A percentile compares a stretch with the other conserved stretches of the same genome.
Conservation (phyloP, 2,888 invertebrate genomes). For the Lepeophtheirus nordmannii region DNA sequence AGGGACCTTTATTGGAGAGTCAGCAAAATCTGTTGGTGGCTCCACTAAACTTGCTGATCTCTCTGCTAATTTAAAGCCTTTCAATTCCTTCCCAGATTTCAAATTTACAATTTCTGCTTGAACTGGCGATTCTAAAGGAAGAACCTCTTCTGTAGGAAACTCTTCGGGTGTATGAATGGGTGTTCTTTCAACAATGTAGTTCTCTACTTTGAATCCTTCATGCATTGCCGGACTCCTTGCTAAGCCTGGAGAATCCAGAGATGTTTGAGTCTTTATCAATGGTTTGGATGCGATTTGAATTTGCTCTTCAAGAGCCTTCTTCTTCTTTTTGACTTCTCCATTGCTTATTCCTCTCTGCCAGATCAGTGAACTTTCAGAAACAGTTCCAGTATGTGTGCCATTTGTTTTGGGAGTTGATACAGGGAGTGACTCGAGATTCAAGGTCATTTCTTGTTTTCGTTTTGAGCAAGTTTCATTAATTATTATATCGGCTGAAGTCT, state of each 20-base stretch:
- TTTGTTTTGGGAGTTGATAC: not conserved
- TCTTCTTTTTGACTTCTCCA: conserved; percentile 18
- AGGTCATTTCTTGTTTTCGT: conserved; percentile 8
- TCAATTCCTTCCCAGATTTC: not conserved
- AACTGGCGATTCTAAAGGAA: not conserved
- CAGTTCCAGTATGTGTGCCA: not conserved
- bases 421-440: not conserved
- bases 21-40: not conserved
- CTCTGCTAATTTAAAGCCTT: conserved; percentile 1
- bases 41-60: not conserved
- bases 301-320: conserved; percentile 15
- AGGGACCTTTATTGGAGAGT: not conserved
- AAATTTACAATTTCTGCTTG: conserved; percentile 26
- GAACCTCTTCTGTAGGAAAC: not conserved
- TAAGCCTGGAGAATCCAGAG: conserved; percentile 30
- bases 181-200: conserved; percentile 31
- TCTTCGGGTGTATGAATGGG: conserved; percentile 30
- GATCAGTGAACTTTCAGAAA: conserved; percentile 12
- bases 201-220: conserved; percentile 33
- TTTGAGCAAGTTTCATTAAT: not conserved
- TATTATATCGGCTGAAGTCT: not conserved
- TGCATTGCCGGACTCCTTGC: conserved; percentile 35
- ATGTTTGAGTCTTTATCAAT: not conserved
- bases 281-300: conserved; percentile 26
- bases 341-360: conserved; percentile 17